These are phyloP conservation scores for Diloba caeruleocephala DNA, from an alignment of 2,888 invertebrate genomes.

Conservation along the genomic window DNA sequence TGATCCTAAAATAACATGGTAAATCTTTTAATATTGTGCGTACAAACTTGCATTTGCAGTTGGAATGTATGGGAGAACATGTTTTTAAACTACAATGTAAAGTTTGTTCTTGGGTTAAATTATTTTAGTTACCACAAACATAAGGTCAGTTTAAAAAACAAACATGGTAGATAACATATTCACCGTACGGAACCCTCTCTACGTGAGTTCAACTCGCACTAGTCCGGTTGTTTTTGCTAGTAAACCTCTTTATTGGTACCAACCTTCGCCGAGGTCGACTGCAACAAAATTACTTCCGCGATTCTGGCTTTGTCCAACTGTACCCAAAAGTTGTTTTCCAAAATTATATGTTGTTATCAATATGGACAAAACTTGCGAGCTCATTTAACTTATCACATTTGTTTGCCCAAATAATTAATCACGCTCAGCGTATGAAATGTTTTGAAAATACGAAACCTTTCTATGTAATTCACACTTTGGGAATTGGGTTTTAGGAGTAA, in stretches of 20 bases:
- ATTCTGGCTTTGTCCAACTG: background rate
- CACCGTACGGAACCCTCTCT: too few species aligned
- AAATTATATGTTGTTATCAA: conserved; percentile 12
- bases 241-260: background rate
- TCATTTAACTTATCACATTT: conserved; percentile 31
- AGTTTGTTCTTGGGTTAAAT: too few species aligned
- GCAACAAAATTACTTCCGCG: conserved; percentile 11
- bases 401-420: conserved; percentile 1
- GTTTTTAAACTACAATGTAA: too few species aligned
- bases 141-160: too few species aligned
- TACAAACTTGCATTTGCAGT: too few species aligned
- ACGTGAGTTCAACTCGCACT: background rate
- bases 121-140: too few species aligned
- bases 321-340: conserved; percentile 6
- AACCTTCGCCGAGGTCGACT: conserved; percentile 5
- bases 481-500: conserved; percentile 5
- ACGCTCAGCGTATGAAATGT: conserved; percentile 1
- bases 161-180: too few species aligned
- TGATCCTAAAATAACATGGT: too few species aligned
- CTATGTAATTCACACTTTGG: conserved; percentile 3
- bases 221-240: conserved; percentile 1
- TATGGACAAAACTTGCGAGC: conserved; percentile 6
- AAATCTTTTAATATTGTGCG: too few species aligned
- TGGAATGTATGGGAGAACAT: too few species aligned
- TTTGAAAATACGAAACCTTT: conserved; percentile 2